phyloP scores from a whole-genome alignment of 2,797 vertebrate species.

The Anabas testudineus region DNA sequence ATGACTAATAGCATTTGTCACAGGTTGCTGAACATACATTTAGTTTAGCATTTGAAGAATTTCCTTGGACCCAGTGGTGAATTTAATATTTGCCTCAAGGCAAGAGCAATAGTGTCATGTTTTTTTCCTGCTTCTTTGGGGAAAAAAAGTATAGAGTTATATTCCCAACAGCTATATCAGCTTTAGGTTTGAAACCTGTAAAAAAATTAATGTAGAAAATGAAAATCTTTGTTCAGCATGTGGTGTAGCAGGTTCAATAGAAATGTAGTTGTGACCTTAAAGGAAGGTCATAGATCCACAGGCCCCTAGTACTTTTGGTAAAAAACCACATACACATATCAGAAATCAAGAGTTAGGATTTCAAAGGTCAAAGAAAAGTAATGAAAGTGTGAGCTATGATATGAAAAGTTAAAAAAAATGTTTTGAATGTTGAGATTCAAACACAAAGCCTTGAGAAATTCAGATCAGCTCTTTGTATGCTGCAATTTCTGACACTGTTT shows the following conservation, averaged over 20 bases:
- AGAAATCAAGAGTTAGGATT: neutral
- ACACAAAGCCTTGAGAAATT: neutral
- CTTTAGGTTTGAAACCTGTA: conserved; percentile 21
- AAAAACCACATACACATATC: neutral
- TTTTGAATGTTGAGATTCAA: neutral
- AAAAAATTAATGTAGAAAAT: conserved; percentile 11
- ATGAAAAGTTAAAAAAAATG: neutral
- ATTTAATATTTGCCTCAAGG: conserved; percentile 45
- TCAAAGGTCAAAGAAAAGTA: conserved; percentile 4
- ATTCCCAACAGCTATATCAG: conserved; percentile 22
- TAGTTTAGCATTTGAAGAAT: conserved; percentile 37
- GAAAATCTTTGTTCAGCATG: conserved; percentile 21
- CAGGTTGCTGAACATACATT: conserved; percentile 54
- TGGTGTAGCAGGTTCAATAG: neutral
- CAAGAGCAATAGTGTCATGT: conserved; percentile 25
- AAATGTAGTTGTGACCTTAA: conserved; percentile 6
- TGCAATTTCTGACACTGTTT: neutral
- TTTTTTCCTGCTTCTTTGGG: conserved; percentile 12
- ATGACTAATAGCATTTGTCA: conserved; percentile 48
- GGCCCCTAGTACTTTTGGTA: neutral
- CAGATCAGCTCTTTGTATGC: neutral
- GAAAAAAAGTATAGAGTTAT: neutral
- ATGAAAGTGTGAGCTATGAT: neutral
- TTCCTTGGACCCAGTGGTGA: conserved; percentile 26
- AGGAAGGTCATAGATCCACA: neutral